phyloP scores from a whole-genome alignment of 2,113 vertebrate genomes.

The Phylloscopus whistleri region DNA sequence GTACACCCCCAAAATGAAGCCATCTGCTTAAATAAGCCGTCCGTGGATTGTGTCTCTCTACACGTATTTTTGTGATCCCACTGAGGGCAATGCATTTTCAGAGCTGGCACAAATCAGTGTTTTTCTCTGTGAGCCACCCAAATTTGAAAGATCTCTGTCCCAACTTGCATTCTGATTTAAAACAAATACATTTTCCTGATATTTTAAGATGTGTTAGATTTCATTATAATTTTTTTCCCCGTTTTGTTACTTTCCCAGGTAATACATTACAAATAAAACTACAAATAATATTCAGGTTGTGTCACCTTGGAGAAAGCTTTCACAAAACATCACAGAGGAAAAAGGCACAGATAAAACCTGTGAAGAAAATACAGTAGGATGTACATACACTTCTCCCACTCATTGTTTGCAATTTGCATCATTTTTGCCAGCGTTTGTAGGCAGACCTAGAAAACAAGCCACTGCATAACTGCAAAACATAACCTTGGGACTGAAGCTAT shows the following conservation, averaged over 20 bases:
- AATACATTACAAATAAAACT: constrained; percentile 11
- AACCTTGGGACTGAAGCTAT: background rate
- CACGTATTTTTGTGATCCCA: background rate
- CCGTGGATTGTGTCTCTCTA: background rate
- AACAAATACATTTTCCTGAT: background rate
- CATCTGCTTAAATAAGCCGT: constrained; percentile 20
- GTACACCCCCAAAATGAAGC: constrained; percentile 11
- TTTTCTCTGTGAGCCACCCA: background rate
- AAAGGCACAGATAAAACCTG: background rate
- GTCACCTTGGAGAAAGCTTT: background rate
- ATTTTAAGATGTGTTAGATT: background rate
- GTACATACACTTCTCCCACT: constrained; percentile 36
- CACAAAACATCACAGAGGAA: constrained; percentile 28
- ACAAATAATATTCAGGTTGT: constrained; percentile 7
- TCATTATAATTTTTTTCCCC: background rate
- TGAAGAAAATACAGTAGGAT: constrained; percentile 44
- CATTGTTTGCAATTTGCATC: background rate
- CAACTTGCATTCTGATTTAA: background rate
- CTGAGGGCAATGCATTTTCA: background rate
- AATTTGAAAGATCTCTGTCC: background rate
- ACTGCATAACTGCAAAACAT: background rate
- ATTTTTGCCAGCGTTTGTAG: background rate
- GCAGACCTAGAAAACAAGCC: constrained; percentile 14
- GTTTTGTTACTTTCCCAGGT: constrained; percentile 37
- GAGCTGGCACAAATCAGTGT: background rate